A percentile compares a stretch with the other conserved stretches of the same genome.
Evolutionary conservation across 2,888 invertebrate genomes (phyloP).

Genomic region (Lottia gigantea): DNA sequence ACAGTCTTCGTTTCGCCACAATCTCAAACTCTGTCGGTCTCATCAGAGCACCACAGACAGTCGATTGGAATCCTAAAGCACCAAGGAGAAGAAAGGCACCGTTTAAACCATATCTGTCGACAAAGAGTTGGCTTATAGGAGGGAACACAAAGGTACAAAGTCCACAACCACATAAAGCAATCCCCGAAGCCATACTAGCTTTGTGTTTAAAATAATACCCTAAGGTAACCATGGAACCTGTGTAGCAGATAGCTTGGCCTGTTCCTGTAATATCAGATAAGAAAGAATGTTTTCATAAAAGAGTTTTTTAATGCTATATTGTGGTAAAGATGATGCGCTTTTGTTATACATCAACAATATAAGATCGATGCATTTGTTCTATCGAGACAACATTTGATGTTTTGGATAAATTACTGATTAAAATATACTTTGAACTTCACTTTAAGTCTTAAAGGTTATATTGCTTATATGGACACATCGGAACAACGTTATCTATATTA

Average conservation of each 20-base stretch:
- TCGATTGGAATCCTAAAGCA: background rate
- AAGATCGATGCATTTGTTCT: no score
- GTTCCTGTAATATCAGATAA: background rate
- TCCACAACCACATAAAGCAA: background rate
- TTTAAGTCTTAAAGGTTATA: no score
- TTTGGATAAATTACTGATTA: no score
- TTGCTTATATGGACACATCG: no score
- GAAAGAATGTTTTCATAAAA: no score
- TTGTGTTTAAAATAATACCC: constrained; percentile 4
- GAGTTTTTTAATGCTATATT: no score
- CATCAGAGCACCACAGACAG: constrained; percentile 4
- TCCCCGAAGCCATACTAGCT: background rate
- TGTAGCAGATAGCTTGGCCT: constrained; percentile 1
- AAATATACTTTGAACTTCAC: no score
- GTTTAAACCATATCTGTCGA: background rate
- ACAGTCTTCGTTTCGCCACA: background rate
- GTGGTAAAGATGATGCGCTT: no score
- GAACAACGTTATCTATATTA: no score
- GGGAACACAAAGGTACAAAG: background rate
- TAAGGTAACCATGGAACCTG: background rate
- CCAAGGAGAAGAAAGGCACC: background rate
- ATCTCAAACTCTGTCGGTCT: background rate
- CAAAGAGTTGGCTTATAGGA: background rate
- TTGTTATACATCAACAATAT: no score
- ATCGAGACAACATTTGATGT: no score